These are phyloP conservation scores for Torymus auratus DNA, from an alignment of 2,888 invertebrate species.

Conservation along the genomic window DNA sequence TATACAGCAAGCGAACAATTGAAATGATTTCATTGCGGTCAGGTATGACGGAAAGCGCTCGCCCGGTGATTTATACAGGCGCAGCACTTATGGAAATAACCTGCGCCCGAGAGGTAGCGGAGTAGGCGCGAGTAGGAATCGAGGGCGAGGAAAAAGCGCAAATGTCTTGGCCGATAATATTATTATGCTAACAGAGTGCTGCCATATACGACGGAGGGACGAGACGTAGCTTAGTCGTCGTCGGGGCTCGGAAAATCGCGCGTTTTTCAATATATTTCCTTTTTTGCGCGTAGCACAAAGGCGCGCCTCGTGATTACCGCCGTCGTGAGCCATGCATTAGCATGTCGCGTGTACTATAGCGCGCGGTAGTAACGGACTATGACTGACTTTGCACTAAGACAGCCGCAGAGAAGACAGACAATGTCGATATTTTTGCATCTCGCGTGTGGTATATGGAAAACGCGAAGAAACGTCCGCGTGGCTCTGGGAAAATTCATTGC, in stretches of 20 bases:
- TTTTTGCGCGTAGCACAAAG: constrained; percentile 30
- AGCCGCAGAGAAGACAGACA: no score
- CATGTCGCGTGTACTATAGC: neutral
- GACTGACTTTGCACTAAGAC: no score
- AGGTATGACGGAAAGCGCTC: constrained; percentile 40
- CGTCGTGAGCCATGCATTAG: constrained; percentile 37
- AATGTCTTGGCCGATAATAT: constrained; percentile 54
- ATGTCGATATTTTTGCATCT: neutral
- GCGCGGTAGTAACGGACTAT: no score
- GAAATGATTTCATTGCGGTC: constrained; percentile 53
- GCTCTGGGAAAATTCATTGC: no score
- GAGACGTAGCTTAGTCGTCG: neutral
- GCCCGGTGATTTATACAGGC: constrained; percentile 52
- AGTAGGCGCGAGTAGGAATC: constrained; percentile 46
- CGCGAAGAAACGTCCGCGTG: no score
- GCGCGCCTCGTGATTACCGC: constrained; percentile 28
- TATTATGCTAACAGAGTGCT: constrained; percentile 43
- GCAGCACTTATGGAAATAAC: constrained; percentile 55
- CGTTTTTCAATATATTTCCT: constrained; percentile 43
- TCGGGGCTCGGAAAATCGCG: constrained; percentile 22
- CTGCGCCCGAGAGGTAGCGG: neutral
- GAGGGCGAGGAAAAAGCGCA: constrained; percentile 54
- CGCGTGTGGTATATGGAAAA: neutral
- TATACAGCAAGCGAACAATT: constrained; percentile 37
- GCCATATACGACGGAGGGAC: constrained; percentile 8